Base-by-base conservation (phyloP, 2,888 invertebrate species). In the Melangyna quadrimaculata region DNA sequence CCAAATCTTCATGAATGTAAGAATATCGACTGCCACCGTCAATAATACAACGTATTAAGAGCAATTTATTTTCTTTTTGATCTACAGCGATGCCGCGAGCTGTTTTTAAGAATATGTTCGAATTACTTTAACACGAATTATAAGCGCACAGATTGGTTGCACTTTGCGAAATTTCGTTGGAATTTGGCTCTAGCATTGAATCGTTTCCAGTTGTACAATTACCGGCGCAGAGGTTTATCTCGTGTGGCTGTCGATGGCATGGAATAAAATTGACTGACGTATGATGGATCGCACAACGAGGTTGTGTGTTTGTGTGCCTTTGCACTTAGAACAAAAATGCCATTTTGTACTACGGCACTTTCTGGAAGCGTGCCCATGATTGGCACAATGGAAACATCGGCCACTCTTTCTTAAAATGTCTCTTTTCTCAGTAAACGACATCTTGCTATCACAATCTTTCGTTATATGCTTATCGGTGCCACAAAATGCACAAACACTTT, bases 321-420 rank as follows among this genome's bases (percentile, higher is more conserved):
- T 43, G 43, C 77, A 69, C 12, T 67, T 75, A 19, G n/a, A 10
- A 27, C 48, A 75, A 5, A 57, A 75, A n/a, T 48, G 27, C 57
- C 57, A 75, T 51, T 77, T 69, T 3, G 51, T 22, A 53, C 71
- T 65, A 3, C 71, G 71, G 45, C 65, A 78, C n/a, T 78, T 70
- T 63, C 10, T 61, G 9, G 70, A 70, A 35, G 22, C 40, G 35
- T 75, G 74, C 14, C 65, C 74, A 32, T 45, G 65, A 22, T 65
- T 63, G 32, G 74, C 53, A 32, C 69, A 69, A 14, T 70, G 59
- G 40, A 69, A 77, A 69, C 69, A 77, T 32, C 59, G 45, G n/a
- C 37, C 69, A 14, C 24, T 22, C 29, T 77, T 59, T 69, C 77
- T 57, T 61, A 77, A 40, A 32, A 63, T 70, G 6, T 78, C 77